Evolutionary conservation across 37 sponge, comb jelly and placozoan species (phyloP).

Genomic region (Agelas oroides): DNA sequence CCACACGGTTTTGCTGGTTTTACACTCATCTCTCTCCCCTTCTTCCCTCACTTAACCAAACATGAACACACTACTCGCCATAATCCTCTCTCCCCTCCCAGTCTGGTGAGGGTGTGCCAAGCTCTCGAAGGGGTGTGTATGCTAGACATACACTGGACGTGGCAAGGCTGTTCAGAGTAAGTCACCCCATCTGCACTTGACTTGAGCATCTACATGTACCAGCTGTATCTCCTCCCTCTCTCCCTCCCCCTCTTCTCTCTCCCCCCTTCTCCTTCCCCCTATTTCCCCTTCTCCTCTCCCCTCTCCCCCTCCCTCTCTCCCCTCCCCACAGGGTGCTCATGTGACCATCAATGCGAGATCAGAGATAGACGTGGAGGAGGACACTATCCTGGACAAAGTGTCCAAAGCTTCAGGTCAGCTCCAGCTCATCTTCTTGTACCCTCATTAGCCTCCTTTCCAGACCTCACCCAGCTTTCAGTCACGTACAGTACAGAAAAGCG

Average conservation of each 20-base stretch:
- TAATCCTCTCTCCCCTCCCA: constrained; percentile 12
- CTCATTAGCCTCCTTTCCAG: too few relatives aligned
- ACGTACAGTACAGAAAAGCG: too few relatives aligned
- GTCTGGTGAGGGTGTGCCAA: constrained; percentile 88
- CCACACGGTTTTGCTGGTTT: too few relatives aligned
- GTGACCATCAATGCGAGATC: constrained; percentile 89
- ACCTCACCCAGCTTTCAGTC: too few relatives aligned
- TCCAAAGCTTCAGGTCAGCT: constrained; percentile 85
- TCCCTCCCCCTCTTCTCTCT: background rate
- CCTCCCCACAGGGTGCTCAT: constrained; percentile 70
- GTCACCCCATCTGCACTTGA: background rate
- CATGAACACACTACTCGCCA: too few relatives aligned
- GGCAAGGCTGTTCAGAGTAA: constrained; percentile 76
- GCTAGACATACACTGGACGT: constrained; percentile 81
- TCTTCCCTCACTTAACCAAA: too few relatives aligned
- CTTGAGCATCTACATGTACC: background rate
- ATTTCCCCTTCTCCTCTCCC: background rate
- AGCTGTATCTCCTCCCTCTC: background rate
- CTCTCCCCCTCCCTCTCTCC: too few relatives aligned
- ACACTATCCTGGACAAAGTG: constrained; percentile 78
- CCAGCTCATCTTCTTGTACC: background rate
- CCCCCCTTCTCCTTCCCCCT: background rate
- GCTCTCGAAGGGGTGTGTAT: constrained; percentile 74
- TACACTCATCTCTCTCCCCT: too few relatives aligned
- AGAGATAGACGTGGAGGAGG: constrained; percentile 88